phyloP scores from a whole-genome alignment of 2,113 vertebrate genomes.

The Antigone vipio region DNA sequence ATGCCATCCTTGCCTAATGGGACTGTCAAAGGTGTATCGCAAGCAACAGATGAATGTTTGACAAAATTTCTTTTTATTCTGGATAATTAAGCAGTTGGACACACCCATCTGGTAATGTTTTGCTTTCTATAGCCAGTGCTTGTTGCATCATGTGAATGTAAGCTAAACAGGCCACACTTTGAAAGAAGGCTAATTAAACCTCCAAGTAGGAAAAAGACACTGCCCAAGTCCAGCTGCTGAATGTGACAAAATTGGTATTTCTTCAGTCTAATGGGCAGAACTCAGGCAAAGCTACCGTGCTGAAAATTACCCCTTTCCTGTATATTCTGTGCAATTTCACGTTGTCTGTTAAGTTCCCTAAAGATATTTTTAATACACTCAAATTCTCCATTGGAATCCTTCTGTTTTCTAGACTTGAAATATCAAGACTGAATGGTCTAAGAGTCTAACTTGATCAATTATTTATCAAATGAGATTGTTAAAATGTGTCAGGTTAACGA shows the following conservation, averaged over 20 bases:
- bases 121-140: constrained; percentile 59
- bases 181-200: constrained; percentile 78
- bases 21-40: constrained; percentile 71
- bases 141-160: constrained; percentile 63
- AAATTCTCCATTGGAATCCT: constrained; percentile 50
- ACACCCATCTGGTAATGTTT: constrained; percentile 71
- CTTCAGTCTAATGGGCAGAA: constrained; percentile 57
- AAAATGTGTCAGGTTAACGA: constrained; percentile 36
- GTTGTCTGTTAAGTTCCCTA: constrained; percentile 34
- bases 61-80: constrained; percentile 78
- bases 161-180: constrained; percentile 70
- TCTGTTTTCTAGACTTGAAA: constrained; percentile 41
- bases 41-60: constrained; percentile 75
- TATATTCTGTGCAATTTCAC: constrained; percentile 27
- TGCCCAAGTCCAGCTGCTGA: constrained; percentile 74
- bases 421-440: constrained; percentile 55
- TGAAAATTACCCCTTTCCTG: constrained; percentile 54
- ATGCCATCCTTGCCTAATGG: constrained; percentile 68
- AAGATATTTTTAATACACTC: constrained; percentile 59
- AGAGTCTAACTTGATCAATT: constrained; percentile 49
- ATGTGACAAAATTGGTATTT: constrained; percentile 67
- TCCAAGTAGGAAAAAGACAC: constrained; percentile 58
- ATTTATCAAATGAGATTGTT: constrained; percentile 43
- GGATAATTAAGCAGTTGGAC: constrained; percentile 77
- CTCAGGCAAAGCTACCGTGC: constrained; percentile 45